Base-by-base conservation (phyloP, 1,140 invertebrate genomes). In the Aricia agestis region DNA sequence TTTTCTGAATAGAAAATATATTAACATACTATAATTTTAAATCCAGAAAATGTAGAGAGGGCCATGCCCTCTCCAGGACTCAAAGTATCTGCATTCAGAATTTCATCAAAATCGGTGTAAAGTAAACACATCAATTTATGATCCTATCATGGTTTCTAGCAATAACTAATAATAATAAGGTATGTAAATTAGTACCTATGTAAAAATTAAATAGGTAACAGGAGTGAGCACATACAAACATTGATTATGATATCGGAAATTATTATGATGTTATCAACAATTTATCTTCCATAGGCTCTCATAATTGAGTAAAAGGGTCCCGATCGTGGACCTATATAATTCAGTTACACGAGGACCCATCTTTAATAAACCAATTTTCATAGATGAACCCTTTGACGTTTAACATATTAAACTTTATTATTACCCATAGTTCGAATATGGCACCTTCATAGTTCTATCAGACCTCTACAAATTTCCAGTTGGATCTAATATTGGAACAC, bases 281-380 rank as follows among this genome's bases (percentile, higher is more conserved):
- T 52, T 13, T 52, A 52, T 15, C 45, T 13, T 52, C 45, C 45
- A 52, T 52, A 11, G 45, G 45, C 10, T 52, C 45, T 52, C 11
- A 52, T 52, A 52, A 13, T 52, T 52, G 45, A 52, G 45, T 10
- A 15, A 52, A 52, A 52, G 45, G 45, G 45, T 9, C 6, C 13
- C 42, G 45, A 52, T 52, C 45, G 45, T 13, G 9, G 45, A 15
- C 45, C 45, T 4, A 5, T 52, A 52, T 52, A 52, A 52, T 52
- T 52, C 45, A 52, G 45, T 52, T 52, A 67, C 15, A 52, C 13
- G 61, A 70, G 36, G 32, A 65, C 58, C n/a, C 7, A 59, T 18
- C 58, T 59, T 59, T 59, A 59, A 18, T 59, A 59, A 59, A 59
- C n/a, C 58, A 59, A 59, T 59, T 59, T 59, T 59, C 58, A 59